phyloP scores from a whole-genome alignment of 2,113 vertebrate genomes.

The Cariama cristata region DNA sequence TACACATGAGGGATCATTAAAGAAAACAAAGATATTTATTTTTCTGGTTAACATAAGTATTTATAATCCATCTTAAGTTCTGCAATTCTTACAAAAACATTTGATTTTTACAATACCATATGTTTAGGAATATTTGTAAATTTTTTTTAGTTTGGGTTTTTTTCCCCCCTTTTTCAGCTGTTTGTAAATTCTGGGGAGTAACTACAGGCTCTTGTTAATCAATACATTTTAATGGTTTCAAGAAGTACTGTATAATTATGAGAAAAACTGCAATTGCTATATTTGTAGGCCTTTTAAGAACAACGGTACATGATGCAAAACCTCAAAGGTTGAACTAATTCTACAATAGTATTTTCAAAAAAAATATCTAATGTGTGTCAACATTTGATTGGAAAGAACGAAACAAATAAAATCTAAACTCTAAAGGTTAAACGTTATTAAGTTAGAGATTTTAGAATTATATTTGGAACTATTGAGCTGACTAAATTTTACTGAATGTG shows the following conservation, averaged over 20 bases:
- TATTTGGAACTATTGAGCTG: neutral
- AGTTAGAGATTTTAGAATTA: neutral
- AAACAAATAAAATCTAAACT: neutral
- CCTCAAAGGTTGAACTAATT: neutral
- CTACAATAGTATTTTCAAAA: neutral
- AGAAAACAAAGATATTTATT: neutral
- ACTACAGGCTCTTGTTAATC: neutral
- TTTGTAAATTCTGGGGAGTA: neutral
- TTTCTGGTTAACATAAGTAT: neutral
- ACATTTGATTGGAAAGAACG: neutral
- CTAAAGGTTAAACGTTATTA: neutral
- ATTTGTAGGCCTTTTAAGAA: neutral
- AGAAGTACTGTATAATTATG: neutral
- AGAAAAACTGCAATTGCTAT: neutral
- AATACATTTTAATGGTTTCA: neutral
- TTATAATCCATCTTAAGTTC: neutral
- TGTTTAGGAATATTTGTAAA: neutral
- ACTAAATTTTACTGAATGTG: neutral
- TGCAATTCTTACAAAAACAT: neutral
- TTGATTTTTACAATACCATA: neutral
- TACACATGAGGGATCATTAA: neutral
- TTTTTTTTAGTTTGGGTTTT: neutral
- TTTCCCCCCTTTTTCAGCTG: neutral
- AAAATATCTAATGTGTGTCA: neutral
- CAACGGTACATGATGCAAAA: neutral